Evolutionary conservation across 2,888 invertebrate genomes (phyloP).

Genomic region (Allolobophora icterica): DNA sequence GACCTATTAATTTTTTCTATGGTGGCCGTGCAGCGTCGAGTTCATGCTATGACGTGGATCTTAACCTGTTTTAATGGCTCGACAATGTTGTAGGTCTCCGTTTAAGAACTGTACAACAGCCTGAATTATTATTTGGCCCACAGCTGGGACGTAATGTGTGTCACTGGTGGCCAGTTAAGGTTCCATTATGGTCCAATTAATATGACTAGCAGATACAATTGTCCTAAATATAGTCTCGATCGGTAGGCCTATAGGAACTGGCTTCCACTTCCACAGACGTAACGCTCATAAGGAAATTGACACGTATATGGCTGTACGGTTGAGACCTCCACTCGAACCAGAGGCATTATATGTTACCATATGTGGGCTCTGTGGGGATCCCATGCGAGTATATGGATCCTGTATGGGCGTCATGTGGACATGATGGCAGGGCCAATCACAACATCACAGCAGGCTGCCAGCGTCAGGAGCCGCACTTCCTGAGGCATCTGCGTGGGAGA

Average conservation of each 20-base stretch:
- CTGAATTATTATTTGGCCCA: background rate
- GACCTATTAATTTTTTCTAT: background rate
- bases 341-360: no score
- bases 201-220: background rate
- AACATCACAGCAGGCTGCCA: background rate
- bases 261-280: background rate
- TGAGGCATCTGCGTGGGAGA: background rate
- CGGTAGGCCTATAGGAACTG: background rate
- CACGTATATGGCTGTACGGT: background rate
- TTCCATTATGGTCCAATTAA: background rate
- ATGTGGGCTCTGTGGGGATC: no score
- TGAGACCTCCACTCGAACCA: background rate
- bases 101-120: background rate
- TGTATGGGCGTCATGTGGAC: no score
- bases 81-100: no score
- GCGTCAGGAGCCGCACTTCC: background rate
- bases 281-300: background rate
- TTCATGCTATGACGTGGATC: background rate
- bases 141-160: no score
- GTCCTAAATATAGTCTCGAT: background rate
- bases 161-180: no score
- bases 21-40: background rate
- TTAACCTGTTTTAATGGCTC: background rate
- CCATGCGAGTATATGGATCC: no score
- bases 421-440: no score